Base-by-base conservation (phyloP, 1,140 invertebrate genomes). In the Cydia fagiglandana region DNA sequence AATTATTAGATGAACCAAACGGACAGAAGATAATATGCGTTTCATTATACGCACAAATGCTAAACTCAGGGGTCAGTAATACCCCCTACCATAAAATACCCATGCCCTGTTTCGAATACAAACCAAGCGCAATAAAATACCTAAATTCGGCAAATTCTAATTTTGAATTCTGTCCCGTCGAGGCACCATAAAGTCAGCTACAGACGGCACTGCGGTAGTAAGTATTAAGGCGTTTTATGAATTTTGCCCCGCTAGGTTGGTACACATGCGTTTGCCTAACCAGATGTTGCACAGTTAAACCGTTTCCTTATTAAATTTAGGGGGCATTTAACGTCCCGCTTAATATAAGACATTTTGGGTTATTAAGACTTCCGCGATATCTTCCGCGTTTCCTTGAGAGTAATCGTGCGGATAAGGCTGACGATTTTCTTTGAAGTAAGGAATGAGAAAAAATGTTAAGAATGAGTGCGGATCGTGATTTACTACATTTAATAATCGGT, bases 251-350 rank as follows among this genome's bases (percentile, higher is more conserved):
- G 66, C 73, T 75, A 74, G 75, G 66, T 70, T 70, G 66, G 66
- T 70, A 70, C 73, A 47, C 74, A 41, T 74, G 73, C 61, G 66
- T 70, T 70, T 24, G 56, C 56, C 38, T 70, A 38, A 41, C 66
- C 78, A 79, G 78, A 79, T 79, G 78, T 77, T 61, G 78, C 56
- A 64, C 73, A 45, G 50, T 70, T 24, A 70, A 38, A 70, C 64
- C 68, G 64, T 41, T 75, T 53, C 56, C 56, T 79, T 79, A 79
- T 79, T 79, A 79, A 79, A 79, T 76, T 76, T 75, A 76, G 75
- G 17, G 73, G 24, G 75, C 50, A 64, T 78, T 78, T 74, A 76
- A 77, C 70, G 66, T 73, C 56, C 64, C 66, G 61, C 64, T 30
- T 78, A 38, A 73, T 73, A 41, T 70, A 41, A 70, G 34, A 70